Evolutionary conservation across 2,888 invertebrate genomes (phyloP).

Genomic region (Drosophila leonis): DNA sequence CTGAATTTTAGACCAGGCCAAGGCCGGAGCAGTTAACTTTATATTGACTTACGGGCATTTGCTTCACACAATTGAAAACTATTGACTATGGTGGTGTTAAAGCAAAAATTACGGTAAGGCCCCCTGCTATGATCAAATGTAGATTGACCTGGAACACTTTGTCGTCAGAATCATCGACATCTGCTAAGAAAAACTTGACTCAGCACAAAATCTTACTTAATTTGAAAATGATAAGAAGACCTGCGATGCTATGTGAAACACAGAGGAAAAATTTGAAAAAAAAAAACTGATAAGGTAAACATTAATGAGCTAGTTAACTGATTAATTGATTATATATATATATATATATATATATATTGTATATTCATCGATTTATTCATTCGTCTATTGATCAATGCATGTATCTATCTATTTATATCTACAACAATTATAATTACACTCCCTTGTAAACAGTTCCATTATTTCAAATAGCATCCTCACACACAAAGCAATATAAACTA

Average conservation of each 20-base stretch:
- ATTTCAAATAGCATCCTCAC: neutral
- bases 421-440: neutral
- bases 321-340: slow-evolving; percentile 27
- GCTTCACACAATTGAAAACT: slow-evolving; percentile 64
- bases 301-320: slow-evolving; percentile 58
- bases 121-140: slow-evolving; percentile 8
- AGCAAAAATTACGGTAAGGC: neutral
- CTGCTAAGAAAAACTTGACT: slow-evolving; percentile 13
- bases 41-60: slow-evolving; percentile 66
- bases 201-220: slow-evolving; percentile 46
- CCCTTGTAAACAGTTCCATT: neutral
- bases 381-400: neutral
- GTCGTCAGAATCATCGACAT: slow-evolving; percentile 7
- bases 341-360: neutral
- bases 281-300: slow-evolving; percentile 46
- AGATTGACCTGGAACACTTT: slow-evolving; percentile 49
- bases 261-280: neutral
- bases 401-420: neutral
- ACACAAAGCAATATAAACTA: neutral
- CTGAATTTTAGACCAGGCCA: slow-evolving; percentile 1
- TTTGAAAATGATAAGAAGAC: slow-evolving; percentile 29
- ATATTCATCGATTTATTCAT: neutral
- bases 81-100: slow-evolving; percentile 37
- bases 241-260: slow-evolving; percentile 31
- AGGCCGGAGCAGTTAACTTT: slow-evolving; percentile 56